These are phyloP conservation scores for Pedionomus torquatus DNA, from an alignment of 2,113 vertebrate genomes.

Conservation along the genomic window DNA sequence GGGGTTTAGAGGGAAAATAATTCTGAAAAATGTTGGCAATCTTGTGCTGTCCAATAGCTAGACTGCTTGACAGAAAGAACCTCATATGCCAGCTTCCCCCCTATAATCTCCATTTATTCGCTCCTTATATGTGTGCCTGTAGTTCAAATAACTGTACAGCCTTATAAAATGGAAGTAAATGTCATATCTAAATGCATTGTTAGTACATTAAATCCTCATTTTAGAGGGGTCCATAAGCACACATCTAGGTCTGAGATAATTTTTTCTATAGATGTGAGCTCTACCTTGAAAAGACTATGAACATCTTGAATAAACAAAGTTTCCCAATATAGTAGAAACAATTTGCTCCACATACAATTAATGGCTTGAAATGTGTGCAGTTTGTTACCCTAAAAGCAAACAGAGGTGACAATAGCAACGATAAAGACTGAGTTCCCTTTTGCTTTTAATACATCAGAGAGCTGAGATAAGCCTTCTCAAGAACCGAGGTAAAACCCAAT, in stretches of 20 bases:
- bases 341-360: background rate
- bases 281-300: background rate
- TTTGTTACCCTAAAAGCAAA: background rate
- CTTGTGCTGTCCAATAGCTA: background rate
- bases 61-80: background rate
- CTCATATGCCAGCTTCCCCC: background rate
- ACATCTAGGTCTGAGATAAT: background rate
- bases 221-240: background rate
- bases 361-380: background rate
- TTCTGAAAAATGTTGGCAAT: background rate
- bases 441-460: background rate
- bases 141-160: constrained; percentile 6
- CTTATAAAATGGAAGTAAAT: constrained; percentile 44
- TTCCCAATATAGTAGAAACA: background rate
- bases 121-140: background rate
- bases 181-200: constrained; percentile 16
- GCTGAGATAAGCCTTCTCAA: background rate
- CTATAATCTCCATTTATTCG: background rate
- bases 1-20: background rate
- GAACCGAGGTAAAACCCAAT: fast-evolving
- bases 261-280: background rate
- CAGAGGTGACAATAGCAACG: background rate
- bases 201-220: constrained; percentile 6
- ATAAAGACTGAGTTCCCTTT: background rate
- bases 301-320: background rate